Evolutionary conservation across 1,140 invertebrate genomes (phyloP).

Genomic region (Campoletis sonorensis): DNA sequence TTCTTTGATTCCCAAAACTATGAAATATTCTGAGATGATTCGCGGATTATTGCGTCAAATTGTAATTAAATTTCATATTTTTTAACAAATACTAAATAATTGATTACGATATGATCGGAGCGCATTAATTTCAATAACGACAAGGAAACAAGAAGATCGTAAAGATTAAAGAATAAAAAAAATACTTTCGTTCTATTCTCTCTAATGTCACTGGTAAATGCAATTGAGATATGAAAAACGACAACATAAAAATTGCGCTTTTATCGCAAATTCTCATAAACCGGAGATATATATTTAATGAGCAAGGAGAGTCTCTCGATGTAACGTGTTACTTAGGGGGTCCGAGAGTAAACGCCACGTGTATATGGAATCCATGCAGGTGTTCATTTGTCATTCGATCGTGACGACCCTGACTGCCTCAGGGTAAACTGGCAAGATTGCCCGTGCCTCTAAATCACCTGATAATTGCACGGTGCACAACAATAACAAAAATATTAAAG

Average conservation of each 20-base stretch:
- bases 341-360: not conserved
- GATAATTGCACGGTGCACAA: conserved; percentile 33
- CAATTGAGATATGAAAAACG: too few relatives aligned
- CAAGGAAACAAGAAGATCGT: too few relatives aligned
- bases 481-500: conserved; percentile 10
- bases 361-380: conserved; percentile 30
- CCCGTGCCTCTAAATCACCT: conserved; percentile 39
- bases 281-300: not conserved
- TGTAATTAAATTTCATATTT: too few relatives aligned
- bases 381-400: conserved; percentile 41
- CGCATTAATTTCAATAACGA: too few relatives aligned
- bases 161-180: too few relatives aligned
- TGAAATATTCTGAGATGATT: too few relatives aligned
- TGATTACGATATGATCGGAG: too few relatives aligned
- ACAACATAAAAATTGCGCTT: not conserved
- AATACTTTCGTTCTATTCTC: too few relatives aligned
- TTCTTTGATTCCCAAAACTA: too few relatives aligned
- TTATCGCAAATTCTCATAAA: not conserved
- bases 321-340: conserved; percentile 18
- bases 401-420: conserved; percentile 42
- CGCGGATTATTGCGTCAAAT: too few relatives aligned
- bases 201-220: too few relatives aligned
- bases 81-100: too few relatives aligned
- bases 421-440: conserved; percentile 42
- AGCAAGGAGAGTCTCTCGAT: conserved; percentile 9